Conservation (phyloP, 2,113 vertebrate species). For the Mobula hypostoma region DNA sequence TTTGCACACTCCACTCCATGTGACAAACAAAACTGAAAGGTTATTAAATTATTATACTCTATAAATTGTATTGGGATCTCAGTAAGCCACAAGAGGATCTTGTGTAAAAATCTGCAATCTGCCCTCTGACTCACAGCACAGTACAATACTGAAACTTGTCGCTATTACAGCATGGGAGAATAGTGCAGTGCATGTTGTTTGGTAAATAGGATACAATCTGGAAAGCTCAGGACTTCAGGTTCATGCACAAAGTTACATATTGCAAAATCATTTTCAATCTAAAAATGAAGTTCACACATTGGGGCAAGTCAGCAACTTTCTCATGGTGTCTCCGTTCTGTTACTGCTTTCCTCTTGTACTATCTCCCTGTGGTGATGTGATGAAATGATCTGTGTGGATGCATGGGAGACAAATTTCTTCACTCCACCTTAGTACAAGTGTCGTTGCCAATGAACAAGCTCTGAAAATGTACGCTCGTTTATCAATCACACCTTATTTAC, state of each 20-base stretch:
- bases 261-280: background rate
- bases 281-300: no score
- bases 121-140: background rate
- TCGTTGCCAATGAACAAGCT: no score
- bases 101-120: background rate
- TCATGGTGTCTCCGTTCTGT: no score
- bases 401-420: no score
- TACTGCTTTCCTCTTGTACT: no score
- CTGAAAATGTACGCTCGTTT: no score
- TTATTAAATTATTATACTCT: slow-evolving; percentile 18
- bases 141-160: background rate
- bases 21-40: slow-evolving; percentile 17
- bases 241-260: background rate
- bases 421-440: no score
- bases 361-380: no score
- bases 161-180: background rate
- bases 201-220: background rate
- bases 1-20: background rate
- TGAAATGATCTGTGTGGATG: no score
- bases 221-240: background rate
- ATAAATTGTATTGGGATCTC: slow-evolving; percentile 26
- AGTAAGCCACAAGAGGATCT: background rate
- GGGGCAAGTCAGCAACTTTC: no score
- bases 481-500: no score
- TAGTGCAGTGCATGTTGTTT: background rate